phyloP scores from a whole-genome alignment of 1,140 invertebrate species.

The Drosophila kepulauana region DNA sequence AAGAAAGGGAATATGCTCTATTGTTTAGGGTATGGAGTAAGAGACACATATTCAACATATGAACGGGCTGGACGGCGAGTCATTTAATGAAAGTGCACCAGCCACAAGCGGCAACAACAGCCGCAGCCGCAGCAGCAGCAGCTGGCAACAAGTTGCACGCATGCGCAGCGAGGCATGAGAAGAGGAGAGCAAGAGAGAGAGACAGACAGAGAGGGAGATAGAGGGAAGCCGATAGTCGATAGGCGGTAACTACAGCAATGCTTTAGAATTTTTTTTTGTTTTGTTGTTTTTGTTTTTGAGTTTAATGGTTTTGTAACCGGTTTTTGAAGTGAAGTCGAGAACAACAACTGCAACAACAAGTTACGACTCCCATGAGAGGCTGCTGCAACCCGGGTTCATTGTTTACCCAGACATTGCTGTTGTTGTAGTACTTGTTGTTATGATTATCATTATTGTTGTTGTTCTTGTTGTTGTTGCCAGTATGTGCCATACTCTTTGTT shows the following conservation, averaged over 20 bases:
- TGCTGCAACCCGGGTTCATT: slow-evolving; percentile 53
- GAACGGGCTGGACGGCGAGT: slow-evolving; percentile 2
- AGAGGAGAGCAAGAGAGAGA: slow-evolving; percentile 1
- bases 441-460: slow-evolving; percentile 21
- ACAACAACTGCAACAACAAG: slow-evolving; percentile 49
- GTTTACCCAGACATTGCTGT: slow-evolving; percentile 44
- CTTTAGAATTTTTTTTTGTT: slow-evolving; percentile 66
- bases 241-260: slow-evolving; percentile 48
- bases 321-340: slow-evolving; percentile 58
- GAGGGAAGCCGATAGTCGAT: slow-evolving; percentile 27
- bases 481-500: slow-evolving; percentile 55
- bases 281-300: slow-evolving; percentile 24
- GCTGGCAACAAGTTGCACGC: slow-evolving; percentile 75
- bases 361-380: slow-evolving; percentile 68
- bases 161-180: slow-evolving; percentile 58
- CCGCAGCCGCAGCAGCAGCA: slow-evolving; percentile 37
- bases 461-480: slow-evolving; percentile 14
- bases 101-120: slow-evolving; percentile 43
- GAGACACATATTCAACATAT: slow-evolving; percentile 30
- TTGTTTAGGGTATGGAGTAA: not conserved
- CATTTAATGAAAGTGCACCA: slow-evolving; percentile 69
- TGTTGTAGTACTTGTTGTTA: slow-evolving; percentile 39
- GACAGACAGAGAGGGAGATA: slow-evolving; percentile 21
- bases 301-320: slow-evolving; percentile 79
- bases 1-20: slow-evolving; percentile 2